Base-by-base conservation (phyloP, 2,888 invertebrate species). In the Osedax fenrisi region DNA sequence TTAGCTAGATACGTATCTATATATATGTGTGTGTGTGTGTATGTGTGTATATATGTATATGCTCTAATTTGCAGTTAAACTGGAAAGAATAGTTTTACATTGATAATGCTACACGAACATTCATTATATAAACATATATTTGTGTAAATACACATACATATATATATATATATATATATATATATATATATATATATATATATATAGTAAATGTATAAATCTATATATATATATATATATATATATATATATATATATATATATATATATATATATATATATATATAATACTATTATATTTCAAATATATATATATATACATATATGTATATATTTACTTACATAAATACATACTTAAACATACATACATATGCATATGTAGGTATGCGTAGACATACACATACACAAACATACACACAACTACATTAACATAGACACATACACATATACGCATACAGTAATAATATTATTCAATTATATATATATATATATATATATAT, bases 401-500 rank as follows among this genome's bases (percentile, higher is more conserved):
- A 41, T 41, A 41, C 17, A 41, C 17, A 41, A 10, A 41, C 17
- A 41, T 10, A 17, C 17, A 41, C 41, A 41, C 17, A 41, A 41
- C 5, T 41, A 41, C 17, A 41, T 41, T 41, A 41, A 41, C 17
- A 41, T 41, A 41, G 5, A 41, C 17, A 41, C 21, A 64, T 64
- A 64, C n/a, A 64, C n/a, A 64, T 64, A 64, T 64, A 64, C n/a
- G n/a, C n/a, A n/a, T n/a, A n/a, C n/a, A n/a, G n/a, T n/a, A n/a
- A n/a, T n/a, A n/a, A n/a, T n/a, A n/a, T n/a, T n/a, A n/a, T n/a
- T n/a, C n/a, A n/a, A n/a, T n/a, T 64, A 64, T 64, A 64, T 64
- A 64, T 64, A 64, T 64, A 64, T 64, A 64, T 64, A 64, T 64
- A n/a, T n/a, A n/a, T n/a, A n/a, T n/a, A n/a, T n/a, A n/a, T n/a